Percentiles rank a stretch among this genome's conserved stretches.
Evolutionary conservation across 92 coral and sea anemone genomes (phyloP).

Genomic region (Porites cylindrica): DNA sequence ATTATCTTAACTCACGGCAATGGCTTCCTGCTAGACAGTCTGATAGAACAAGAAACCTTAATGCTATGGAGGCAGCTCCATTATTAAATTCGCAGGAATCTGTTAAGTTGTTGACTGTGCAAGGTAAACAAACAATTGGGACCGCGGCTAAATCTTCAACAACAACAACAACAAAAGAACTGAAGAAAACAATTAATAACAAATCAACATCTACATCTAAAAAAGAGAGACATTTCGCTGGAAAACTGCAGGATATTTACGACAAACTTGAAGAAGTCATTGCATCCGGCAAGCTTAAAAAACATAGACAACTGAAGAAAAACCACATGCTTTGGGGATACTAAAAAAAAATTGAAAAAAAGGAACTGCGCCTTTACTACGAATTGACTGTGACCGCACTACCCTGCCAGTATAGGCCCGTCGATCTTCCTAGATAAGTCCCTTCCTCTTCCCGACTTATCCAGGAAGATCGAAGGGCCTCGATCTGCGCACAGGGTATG

Average conservation of each 20-base stretch:
- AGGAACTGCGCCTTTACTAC: neutral
- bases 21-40: neutral
- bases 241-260: constrained; percentile 66
- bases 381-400: neutral
- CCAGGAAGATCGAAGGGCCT: too few relatives aligned
- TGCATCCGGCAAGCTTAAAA: constrained; percentile 29
- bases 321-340: neutral
- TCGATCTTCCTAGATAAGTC: neutral
- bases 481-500: too few relatives aligned
- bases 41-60: neutral
- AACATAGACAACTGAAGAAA: constrained; percentile 4
- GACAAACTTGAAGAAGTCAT: constrained; percentile 59
- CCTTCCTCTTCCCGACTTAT: neutral
- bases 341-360: neutral
- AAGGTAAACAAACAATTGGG: neutral
- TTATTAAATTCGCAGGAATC: neutral
- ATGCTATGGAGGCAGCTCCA: neutral
- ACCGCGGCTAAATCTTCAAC: neutral
- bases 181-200: neutral
- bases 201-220: neutral
- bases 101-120: neutral
- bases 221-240: constrained; percentile 40
- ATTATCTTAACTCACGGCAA: neutral
- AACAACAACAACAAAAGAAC: neutral
- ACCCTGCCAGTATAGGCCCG: too few relatives aligned